phyloP scores from a whole-genome alignment of 2,113 vertebrate genomes.

The Lagopus muta region DNA sequence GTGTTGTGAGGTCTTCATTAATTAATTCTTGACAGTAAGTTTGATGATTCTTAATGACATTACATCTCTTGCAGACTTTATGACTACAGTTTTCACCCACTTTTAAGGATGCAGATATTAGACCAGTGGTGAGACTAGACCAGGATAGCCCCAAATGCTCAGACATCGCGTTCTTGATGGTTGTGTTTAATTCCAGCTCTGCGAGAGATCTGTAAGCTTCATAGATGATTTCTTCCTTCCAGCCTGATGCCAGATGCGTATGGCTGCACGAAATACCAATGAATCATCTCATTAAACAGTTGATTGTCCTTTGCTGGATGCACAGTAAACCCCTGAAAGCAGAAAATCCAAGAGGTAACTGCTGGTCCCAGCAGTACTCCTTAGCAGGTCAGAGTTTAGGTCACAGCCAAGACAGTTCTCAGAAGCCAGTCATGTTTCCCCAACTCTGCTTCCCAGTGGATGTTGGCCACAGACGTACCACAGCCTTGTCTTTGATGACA shows the following conservation, averaged over 20 bases:
- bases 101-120: neutral
- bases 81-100: neutral
- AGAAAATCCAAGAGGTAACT: neutral
- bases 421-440: neutral
- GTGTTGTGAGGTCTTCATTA: neutral
- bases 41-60: neutral
- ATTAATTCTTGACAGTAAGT: neutral
- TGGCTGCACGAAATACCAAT: neutral
- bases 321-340: neutral
- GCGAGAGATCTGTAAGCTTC: neutral
- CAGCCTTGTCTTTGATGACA: neutral
- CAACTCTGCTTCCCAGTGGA: neutral
- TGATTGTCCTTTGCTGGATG: neutral
- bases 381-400: neutral
- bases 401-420: neutral
- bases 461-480: neutral
- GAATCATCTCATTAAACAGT: neutral
- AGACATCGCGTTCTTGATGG: neutral
- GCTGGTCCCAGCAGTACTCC: neutral
- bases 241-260: neutral
- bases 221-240: neutral
- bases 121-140: neutral
- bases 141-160: neutral
- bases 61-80: neutral
- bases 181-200: neutral